phyloP scores from a whole-genome alignment of 2,797 vertebrate species.

The Chelidonichthys spinosus region DNA sequence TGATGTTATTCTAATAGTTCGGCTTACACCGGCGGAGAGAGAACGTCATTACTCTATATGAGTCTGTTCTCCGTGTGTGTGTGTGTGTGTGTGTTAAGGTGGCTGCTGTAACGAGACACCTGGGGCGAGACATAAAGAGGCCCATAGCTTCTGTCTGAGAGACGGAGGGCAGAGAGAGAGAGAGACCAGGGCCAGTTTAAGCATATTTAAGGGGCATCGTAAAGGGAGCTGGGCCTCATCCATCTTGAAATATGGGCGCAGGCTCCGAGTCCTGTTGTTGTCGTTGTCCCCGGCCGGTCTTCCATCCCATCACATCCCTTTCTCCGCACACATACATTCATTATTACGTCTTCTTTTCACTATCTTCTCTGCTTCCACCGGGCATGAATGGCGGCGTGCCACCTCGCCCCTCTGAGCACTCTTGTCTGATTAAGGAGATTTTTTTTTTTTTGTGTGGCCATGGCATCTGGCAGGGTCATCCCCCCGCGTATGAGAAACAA shows the following conservation, averaged over 20 bases:
- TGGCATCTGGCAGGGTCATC: slow-evolving; percentile 81
- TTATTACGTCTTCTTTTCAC: slow-evolving; percentile 23
- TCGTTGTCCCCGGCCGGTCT: slow-evolving; percentile 44
- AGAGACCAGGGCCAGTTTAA: slow-evolving; percentile 65
- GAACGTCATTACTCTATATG: slow-evolving; percentile 72
- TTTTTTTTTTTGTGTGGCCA: slow-evolving; percentile 74
- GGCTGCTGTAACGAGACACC: slow-evolving; percentile 75
- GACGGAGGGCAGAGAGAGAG: slow-evolving; percentile 44
- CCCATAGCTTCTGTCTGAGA: slow-evolving; percentile 61
- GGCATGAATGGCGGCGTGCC: slow-evolving; percentile 80
- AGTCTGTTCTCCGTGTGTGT: slow-evolving; percentile 55
- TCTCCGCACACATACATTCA: slow-evolving; percentile 17
- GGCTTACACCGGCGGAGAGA: slow-evolving; percentile 62
- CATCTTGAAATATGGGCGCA: slow-evolving; percentile 63
- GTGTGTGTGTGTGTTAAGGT: slow-evolving; percentile 68
- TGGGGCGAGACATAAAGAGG: slow-evolving; percentile 74
- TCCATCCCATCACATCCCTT: slow-evolving; percentile 33
- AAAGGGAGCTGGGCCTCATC: slow-evolving; percentile 64
- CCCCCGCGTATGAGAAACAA: slow-evolving; percentile 75
- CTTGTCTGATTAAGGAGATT: slow-evolving; percentile 82
- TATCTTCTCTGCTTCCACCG: slow-evolving; percentile 33
- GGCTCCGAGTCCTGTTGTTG: slow-evolving; percentile 47
- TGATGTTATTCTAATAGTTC: slow-evolving; percentile 78
- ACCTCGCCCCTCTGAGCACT: slow-evolving; percentile 80
- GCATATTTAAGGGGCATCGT: slow-evolving; percentile 70